Base-by-base conservation (phyloP, 37 sponge, comb jelly and placozoan species). In the Petrosia ficiformis region DNA sequence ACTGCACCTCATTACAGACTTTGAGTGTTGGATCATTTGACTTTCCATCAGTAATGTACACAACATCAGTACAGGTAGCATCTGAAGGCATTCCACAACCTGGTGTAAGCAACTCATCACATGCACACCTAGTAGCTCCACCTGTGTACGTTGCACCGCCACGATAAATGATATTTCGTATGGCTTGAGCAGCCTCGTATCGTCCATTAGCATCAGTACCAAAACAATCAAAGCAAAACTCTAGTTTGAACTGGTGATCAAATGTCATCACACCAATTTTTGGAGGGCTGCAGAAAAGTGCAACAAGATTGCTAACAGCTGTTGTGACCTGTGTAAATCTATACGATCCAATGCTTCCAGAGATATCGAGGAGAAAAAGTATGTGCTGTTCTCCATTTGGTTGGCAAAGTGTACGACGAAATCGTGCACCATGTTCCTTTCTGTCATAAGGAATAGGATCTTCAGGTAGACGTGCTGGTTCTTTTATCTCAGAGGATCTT, bases 161-260 rank as follows among this genome's bases (percentile, higher is more conserved):
- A 2, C 37, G 58, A 44, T 67, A 68, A 36, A 29, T 25, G 4
- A 25, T 31, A 30, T 58, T 36, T 22, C 6, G 52, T 28, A 78
- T 78, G 5, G 68, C 69, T 22, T 26, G 0, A 1, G 37, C 11
- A 44, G 63, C 68, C 6, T 67, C 68, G 21, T 29, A 10, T 31
- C 79, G 52, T 22, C 22, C 56, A 67, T 32, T 36, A 6, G 24
- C 34, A 2, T 36, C 37, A 31, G 34, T 67, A 19, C n/a, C 34
- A 44, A 58, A 52, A 59, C 79, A 78, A 41, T 78, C 63, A 31
- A 78, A 78, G 39, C 79, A 78, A 39, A 78, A 78, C 30, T 78
- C 79, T 37, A 78, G 64, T 24, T 68, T 67, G 68, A 67, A 57
- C 8, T 48, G n/a, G 34, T 26, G 21, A 44, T 32, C 43, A 31